Base-by-base conservation (phyloP, 2,888 invertebrate species). In the Chloroclystis v-ata region DNA sequence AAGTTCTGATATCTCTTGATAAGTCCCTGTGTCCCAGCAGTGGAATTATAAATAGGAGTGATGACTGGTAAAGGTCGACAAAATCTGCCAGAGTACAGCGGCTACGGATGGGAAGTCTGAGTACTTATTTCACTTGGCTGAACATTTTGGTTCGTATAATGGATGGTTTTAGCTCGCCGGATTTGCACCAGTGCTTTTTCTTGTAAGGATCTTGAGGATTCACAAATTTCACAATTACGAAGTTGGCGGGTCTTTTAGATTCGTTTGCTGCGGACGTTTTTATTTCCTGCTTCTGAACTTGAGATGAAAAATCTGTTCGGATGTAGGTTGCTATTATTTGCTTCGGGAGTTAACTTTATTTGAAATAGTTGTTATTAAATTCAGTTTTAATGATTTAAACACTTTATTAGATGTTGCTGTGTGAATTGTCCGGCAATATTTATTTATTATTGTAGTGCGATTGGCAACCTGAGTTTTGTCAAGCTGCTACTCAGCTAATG, bases 81-180 rank as follows among this genome's bases (percentile, higher is more conserved):
- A 20, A 20, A 20, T 20, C 20, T 4, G 20, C 3, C 20, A 20
- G 20, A 20, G 5, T n/a, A 20, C 20, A 20, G 5, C 20, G 20
- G 20, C 5, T 20, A 20, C 5, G 20, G 20, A 20, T 5, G 5
- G 20, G 5, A 20, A 20, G 40, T 39, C 25, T 47, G 37, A 43
- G 39, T 47, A 37, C 47, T 47, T 51, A 44, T 47, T 44, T 44
- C 50, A 50, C 43, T 47, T 28, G 43, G 40, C 43, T 51, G 47
- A 51, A 14, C 47, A 47, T 47, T 50, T 50, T 47, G 32, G 38
- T 37, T 29, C 14, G 43, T 32, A 48, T 48, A 48, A 48, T 45
- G 38, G 41, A 50, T 47, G 40, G 50, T 40, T 32, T 50, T 43
- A 40, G 43, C 46, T 42, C 37, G 41, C 8, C 29, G 29, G 41